Percentiles rank a stretch among this genome's conserved stretches.
Conservation (phyloP, 2,113 vertebrate genomes). For the Zosterops lateralis region DNA sequence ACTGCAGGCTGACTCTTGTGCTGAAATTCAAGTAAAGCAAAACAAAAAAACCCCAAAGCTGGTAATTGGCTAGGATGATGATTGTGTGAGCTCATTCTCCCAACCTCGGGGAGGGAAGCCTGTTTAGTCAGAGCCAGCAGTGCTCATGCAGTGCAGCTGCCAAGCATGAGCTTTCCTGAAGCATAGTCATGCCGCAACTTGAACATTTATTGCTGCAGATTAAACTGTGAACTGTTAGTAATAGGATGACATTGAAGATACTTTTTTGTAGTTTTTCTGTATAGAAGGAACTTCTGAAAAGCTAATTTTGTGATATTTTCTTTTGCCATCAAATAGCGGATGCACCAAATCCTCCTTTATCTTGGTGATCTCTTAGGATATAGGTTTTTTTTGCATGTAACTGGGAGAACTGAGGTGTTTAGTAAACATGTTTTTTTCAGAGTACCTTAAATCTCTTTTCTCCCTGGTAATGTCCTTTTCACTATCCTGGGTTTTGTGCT, state of each 20-base stretch:
- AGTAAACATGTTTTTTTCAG: not conserved
- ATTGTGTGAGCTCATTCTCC: conserved; percentile 34
- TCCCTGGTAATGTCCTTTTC: not conserved
- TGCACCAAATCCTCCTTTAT: not conserved
- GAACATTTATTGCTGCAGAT: not conserved
- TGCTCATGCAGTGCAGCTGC: not conserved
- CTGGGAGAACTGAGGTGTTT: not conserved
- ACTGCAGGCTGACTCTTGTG: not conserved
- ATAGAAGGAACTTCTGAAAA: not conserved
- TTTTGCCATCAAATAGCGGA: not conserved
- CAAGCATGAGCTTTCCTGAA: conserved; percentile 33
- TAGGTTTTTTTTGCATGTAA: not conserved
- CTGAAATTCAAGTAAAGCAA: not conserved
- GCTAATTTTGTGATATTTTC: not conserved
- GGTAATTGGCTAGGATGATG: not conserved
- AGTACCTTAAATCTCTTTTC: not conserved
- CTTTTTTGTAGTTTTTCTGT: not conserved
- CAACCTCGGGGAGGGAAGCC: conserved; percentile 14
- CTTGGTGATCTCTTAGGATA: not conserved
- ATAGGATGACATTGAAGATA: not conserved
- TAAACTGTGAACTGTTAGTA: not conserved
- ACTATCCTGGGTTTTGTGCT: not conserved
- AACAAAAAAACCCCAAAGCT: not conserved
- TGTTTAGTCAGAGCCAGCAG: conserved; percentile 33
- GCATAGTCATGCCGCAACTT: conserved; percentile 25